Evolutionary conservation across 1,140 invertebrate species (phyloP).

Genomic region (Centruroides sculpturatus): DNA sequence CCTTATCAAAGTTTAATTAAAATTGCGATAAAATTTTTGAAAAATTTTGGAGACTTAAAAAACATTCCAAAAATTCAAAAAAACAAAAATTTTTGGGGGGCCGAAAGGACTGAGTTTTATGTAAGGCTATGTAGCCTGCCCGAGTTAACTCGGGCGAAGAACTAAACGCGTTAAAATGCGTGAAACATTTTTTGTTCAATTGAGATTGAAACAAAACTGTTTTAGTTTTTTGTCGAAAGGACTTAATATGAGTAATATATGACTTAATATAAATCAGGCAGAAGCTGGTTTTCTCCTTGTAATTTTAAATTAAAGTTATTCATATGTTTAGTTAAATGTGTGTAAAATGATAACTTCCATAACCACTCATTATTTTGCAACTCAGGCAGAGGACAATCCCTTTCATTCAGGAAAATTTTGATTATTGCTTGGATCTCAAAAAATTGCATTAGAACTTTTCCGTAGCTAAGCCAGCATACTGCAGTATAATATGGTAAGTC

Average conservation of each 20-base stretch:
- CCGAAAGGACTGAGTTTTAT: no score
- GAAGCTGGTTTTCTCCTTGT: constrained; percentile 1
- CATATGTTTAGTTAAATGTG: not conserved
- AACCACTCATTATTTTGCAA: not conserved
- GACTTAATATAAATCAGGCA: constrained; percentile 2
- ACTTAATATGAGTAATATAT: constrained; percentile 1
- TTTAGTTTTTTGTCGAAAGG: not conserved
- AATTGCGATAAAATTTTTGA: no score
- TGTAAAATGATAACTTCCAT: not conserved
- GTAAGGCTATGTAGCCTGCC: no score
- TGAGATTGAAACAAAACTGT: not conserved
- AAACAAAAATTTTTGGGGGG: no score
- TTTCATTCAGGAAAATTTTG: not conserved
- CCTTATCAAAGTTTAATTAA: no score
- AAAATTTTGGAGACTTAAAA: no score
- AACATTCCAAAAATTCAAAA: no score
- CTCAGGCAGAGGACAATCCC: not conserved
- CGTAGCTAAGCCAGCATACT: constrained; percentile 22
- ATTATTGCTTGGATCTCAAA: constrained; percentile 15
- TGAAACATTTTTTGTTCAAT: not conserved
- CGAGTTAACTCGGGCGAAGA: no score
- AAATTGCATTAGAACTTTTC: constrained; percentile 19
- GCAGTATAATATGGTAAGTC: constrained; percentile 5
- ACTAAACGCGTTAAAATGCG: not conserved
- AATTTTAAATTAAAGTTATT: not conserved